Conservation (phyloP, 2,113 vertebrate genomes). For the Eidolon helvum region DNA sequence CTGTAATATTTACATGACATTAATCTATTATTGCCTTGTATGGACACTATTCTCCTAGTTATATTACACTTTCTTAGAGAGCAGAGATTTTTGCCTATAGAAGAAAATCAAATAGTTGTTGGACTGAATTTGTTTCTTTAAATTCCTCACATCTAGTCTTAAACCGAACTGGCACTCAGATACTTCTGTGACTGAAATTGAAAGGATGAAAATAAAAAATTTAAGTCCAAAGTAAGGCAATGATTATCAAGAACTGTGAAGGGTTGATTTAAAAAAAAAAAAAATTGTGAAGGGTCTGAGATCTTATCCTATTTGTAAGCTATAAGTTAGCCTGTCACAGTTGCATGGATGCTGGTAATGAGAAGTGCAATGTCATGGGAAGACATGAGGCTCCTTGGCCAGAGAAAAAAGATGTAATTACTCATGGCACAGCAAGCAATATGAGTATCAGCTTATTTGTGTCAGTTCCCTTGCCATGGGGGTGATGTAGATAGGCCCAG, state of each 20-base stretch:
- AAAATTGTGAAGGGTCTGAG: neutral
- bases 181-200: neutral
- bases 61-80: neutral
- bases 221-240: neutral
- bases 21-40: neutral
- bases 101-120: neutral
- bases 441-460: neutral
- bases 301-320: neutral
- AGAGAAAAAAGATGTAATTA: neutral
- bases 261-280: neutral
- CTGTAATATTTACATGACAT: neutral
- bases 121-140: neutral
- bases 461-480: neutral
- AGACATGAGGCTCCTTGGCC: neutral
- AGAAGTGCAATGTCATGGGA: neutral
- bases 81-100: neutral
- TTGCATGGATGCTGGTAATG: neutral
- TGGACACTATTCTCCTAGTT: neutral
- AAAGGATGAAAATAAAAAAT: neutral
- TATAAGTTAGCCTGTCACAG: neutral
- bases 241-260: neutral
- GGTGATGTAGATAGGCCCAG: neutral
- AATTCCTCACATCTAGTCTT: neutral
- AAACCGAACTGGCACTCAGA: neutral
- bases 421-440: neutral